Base-by-base conservation (phyloP, 2,888 invertebrate genomes). In the Phyllotreta striolata region DNA sequence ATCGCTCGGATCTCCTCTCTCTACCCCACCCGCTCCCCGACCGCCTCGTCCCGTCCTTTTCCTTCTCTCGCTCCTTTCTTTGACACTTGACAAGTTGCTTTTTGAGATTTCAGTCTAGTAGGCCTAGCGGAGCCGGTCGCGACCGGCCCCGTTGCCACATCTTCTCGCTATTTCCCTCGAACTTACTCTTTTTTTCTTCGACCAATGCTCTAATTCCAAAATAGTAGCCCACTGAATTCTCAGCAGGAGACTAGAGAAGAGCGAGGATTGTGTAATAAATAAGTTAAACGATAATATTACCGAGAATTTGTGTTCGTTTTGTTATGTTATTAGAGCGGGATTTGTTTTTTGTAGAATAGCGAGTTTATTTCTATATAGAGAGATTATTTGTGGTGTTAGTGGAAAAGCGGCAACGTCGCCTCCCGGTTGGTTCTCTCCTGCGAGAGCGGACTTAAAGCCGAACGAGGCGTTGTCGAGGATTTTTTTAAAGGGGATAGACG, bases 61-160 rank as follows among this genome's bases (percentile, higher is more conserved):
- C 37, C 40, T 67, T 69, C 68, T 77, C 77, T 76, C 76, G 72
- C 71, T 79, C 73, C 73, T 66, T 73, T 74, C 75, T 74, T 76
- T 78, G 80, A 79, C 80, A 80, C 79, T 81, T 81, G 81, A 81
- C 80, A 82, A 80, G 81, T 80, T 79, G 80, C 79, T 80, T 80
- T 67, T 80, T 79, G 78, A 79, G 79, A 80, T 79, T 79, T 79
- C 78, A 77, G 78, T 77, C 77, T 77, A 24, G 24, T 24, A 78
- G 77, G 77, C 75, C 75, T 76, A 73, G 75, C 70, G 68, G 63
- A 73, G 55, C 59, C 64, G 68, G 63, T 51, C 24, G 1, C 63
- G 61, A 39, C 49, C 51, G 63, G n/a, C 63, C 40, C 12, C 72
- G 72, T 34, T 62, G 65, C 34, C 62, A 47, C 24, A 14, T 8